Evolutionary conservation across 2,888 invertebrate species (phyloP), one percentile per base, ranked within the genome.

Genomic region (Notodromas monacha): DNA sequence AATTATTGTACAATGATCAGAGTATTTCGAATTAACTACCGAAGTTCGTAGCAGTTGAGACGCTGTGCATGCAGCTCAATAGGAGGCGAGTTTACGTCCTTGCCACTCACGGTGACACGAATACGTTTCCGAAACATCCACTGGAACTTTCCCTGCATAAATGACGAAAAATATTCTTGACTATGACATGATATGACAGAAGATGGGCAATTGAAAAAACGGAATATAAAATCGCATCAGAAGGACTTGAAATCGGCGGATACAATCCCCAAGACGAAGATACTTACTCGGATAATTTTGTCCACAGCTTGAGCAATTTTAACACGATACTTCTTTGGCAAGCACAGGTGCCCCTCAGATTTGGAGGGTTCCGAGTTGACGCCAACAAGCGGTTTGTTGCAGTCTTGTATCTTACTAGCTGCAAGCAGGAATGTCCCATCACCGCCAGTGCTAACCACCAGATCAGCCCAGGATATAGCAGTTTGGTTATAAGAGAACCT

Each of bases 341-440:
- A 50, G 55, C 89, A 77, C 4, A 96, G 60, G 38, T 76, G 63
- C 1, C 96, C 92, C 41, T 84, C 84, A 0, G 92, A 92, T 40
- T 72, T 64, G 40, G 63, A 61, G 0, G 89, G 86, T 45, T 89
- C 76, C 12, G 89, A 89, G 54, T 96, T 96, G 41, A 96, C 72
- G 0, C 92, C 92, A 40, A 96, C 65, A 33, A 96, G 69, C n/a
- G 86, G 79, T 43, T 76, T 86, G 37, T 63, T 60, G 42, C 51
- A 55, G 39, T 66, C 59, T 31, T 56, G 54, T 14, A 86, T 65
- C 47, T 67, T 63, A 43, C 72, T 76, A 4, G 92, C 79, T 1
- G 84, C 81, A 40, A 89, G 54, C 15, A 96, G 59, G 52, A 84
- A 96, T 2, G 92, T 96, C 0, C 96, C 96, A 49, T 96, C 96